Conservation (phyloP, 2,113 vertebrate species). For the Bostrychus sinensis region DNA sequence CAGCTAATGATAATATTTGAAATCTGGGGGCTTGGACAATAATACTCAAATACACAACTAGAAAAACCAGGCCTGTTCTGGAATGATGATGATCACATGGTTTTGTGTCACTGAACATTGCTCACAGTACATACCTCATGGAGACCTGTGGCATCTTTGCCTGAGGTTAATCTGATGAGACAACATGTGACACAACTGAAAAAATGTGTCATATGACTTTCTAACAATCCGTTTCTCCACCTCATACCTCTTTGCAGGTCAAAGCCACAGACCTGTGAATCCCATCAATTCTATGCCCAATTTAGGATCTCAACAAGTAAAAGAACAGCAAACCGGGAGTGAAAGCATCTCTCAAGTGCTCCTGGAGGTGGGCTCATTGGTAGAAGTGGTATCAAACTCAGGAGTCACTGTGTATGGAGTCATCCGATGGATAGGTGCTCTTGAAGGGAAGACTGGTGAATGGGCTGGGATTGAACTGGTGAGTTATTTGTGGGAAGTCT, state of each 20-base stretch:
- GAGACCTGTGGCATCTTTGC: conserved; percentile 6
- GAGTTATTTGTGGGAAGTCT: conserved; percentile 15
- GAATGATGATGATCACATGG: conserved; percentile 49
- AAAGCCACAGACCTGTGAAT: conserved; percentile 44
- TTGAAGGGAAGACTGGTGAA: conserved; percentile 44
- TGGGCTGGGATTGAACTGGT: conserved; percentile 82
- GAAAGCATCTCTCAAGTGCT: conserved; percentile 7
- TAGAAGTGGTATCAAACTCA: conserved; percentile 68
- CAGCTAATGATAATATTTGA: neutral
- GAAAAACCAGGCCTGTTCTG: conserved; percentile 60
- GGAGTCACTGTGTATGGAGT: conserved; percentile 76
- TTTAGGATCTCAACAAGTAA: conserved; percentile 21
- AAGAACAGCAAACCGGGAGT: neutral
- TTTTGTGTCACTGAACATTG: conserved; percentile 18
- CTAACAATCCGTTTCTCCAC: neutral
- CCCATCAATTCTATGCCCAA: conserved; percentile 62
- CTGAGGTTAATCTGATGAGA: conserved; percentile 27
- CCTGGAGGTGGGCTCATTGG: conserved; percentile 78
- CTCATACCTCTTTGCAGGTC: conserved; percentile 43
- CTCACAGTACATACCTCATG: conserved; percentile 41
- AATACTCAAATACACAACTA: conserved; percentile 18
- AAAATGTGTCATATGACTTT: conserved; percentile 32
- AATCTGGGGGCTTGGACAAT: neutral
- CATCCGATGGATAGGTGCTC: conserved; percentile 77
- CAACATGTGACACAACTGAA: conserved; percentile 27